phyloP scores from a whole-genome alignment of 2,797 vertebrate genomes.

The Pogoniulus pusillus region DNA sequence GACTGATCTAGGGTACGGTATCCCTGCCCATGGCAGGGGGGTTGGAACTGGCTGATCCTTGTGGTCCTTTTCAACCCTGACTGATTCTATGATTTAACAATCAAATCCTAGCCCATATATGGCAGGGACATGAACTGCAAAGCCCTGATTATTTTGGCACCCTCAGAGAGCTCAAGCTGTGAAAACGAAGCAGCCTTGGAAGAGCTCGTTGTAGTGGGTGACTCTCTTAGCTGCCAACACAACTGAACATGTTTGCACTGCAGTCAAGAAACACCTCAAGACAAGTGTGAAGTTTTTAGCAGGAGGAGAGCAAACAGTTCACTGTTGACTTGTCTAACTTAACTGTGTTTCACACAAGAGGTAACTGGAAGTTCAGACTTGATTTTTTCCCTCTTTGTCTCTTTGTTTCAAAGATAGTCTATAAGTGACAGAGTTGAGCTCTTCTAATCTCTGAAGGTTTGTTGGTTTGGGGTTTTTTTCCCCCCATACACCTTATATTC shows the following conservation, averaged over 20 bases:
- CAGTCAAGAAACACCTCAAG: constrained; percentile 3
- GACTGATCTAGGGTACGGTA: too few species aligned
- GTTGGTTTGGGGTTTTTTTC: neutral
- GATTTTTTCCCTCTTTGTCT: neutral
- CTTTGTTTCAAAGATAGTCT: neutral
- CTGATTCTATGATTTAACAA: neutral
- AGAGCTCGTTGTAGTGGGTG: neutral
- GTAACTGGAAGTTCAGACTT: constrained; percentile 7
- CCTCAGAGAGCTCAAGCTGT: constrained; percentile 5
- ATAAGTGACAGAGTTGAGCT: neutral
- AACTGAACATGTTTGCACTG: neutral
- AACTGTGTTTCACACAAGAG: neutral
- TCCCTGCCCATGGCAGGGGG: too few species aligned
- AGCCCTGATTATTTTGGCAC: constrained; percentile 50
- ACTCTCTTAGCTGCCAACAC: constrained; percentile 43
- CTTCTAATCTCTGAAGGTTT: neutral
- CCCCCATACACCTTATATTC: neutral
- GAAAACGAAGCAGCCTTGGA: constrained; percentile 27
- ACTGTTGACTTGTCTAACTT: constrained; percentile 22
- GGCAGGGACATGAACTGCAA: constrained; percentile 38
- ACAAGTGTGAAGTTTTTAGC: constrained; percentile 15
- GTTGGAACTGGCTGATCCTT: too few species aligned
- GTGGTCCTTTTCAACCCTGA: too few species aligned
- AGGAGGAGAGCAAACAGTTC: constrained; percentile 4
- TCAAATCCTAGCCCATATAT: neutral